A percentile compares a stretch with the other conserved stretches of the same genome.
Evolutionary conservation across 2,888 invertebrate species (phyloP).

Genomic region (Therioaphis trifolii): DNA sequence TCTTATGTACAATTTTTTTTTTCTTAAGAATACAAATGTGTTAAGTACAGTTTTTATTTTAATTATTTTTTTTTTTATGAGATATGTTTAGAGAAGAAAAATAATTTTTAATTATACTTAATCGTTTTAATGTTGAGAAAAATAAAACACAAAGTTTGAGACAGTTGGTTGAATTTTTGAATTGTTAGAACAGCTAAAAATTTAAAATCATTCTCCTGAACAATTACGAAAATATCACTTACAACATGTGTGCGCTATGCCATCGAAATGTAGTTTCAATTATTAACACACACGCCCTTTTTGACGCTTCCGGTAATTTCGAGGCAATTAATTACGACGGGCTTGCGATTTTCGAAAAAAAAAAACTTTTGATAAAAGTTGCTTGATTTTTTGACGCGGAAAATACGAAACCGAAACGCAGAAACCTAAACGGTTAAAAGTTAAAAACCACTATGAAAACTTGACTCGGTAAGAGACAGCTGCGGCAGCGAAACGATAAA

Average conservation of each 20-base stretch:
- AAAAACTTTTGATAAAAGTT: conserved; percentile 38
- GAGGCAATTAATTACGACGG: conserved; percentile 41
- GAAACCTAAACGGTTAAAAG: background rate
- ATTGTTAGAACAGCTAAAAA: no score
- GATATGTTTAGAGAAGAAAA: no score
- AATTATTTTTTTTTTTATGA: no score
- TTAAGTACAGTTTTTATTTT: no score
- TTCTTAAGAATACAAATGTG: no score
- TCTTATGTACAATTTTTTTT: no score
- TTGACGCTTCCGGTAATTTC: conserved; percentile 28
- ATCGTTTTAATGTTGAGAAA: no score
- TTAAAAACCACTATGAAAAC: conserved; percentile 17
- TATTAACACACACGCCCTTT: conserved; percentile 20
- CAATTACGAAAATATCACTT: no score
- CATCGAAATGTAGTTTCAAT: conserved; percentile 25
- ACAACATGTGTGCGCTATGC: background rate
- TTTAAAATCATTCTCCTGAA: no score
- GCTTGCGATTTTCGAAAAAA: conserved; percentile 16
- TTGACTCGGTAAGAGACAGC: background rate
- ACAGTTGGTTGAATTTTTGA: no score
- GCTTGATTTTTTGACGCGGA: background rate
- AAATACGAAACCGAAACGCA: background rate
- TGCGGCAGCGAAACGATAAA: background rate
- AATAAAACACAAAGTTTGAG: no score
- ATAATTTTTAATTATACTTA: no score